Evolutionary conservation across 2,113 vertebrate species (phyloP), one percentile per base, ranked within the genome.

Genomic region (Centropus unirufus): DNA sequence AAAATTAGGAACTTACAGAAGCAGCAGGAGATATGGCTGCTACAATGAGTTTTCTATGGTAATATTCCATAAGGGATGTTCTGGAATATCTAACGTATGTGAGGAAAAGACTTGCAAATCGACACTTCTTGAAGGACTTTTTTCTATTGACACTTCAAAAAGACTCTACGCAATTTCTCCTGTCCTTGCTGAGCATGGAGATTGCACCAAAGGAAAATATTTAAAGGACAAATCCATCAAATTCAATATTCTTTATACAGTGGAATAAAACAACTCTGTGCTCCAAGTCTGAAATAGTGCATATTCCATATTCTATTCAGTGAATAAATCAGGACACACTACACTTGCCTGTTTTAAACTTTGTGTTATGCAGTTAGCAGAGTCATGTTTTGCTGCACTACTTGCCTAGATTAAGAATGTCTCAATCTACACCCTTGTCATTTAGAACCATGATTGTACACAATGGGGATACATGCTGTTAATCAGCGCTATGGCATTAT

Each of bases 401-500:
- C 90, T 96, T 92, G 85, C 64, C 67, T 64, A 82, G n/a, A 66
- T 95, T 97, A 90, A 81, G 92, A 95, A 95, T 69, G 54, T 85
- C 91, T 90, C 88, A 91, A 86, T 81, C 75, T 96, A 73, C 55
- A 79, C 63, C 90, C 26, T 83, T 93, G 78, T 34, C 85, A 86
- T 83, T 96, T 92, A 81, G 92, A 96, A 30, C 83, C 90, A 94
- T 4, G 4, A 91, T 93, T 93, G 82, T 89, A 64, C 67, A 36
- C 57, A 82, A 78, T 24, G 80, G 64, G 62, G 97, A 79, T 81
- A 95, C 89, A 94, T 7, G 80, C 89, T 87, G 54, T 80, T 97
- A 96, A 97, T 97, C 95, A 93, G 74, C 74, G 75, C 83, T 86
- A 88, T 79, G 84, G 91, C 74, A 89, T 69, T 92, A 58, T 83